Evolutionary conservation across 2,888 invertebrate species (phyloP), one percentile per base, ranked within the genome.

Genomic region (Callyntrura guangdongensis): DNA sequence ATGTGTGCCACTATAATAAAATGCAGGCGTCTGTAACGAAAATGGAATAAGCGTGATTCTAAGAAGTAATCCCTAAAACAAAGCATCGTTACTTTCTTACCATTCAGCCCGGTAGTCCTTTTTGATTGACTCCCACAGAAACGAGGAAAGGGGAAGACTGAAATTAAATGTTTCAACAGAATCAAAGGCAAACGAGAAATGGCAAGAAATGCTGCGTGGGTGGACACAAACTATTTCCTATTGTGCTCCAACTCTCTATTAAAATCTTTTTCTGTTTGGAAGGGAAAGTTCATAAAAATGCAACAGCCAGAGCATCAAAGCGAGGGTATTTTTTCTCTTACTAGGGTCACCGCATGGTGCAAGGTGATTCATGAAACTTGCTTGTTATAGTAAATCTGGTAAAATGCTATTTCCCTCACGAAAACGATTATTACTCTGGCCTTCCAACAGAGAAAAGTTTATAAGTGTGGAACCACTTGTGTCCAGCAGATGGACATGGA

Each of bases 361-460:
- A 77, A 77, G 64, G 86, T 49, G 86, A 86, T 79, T 79, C 86
- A 86, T 86, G 79, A 36, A 59, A 61, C 79, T 47, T 49, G 27
- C 86, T 36, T 79, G 77, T 87, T 87, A 81, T 69, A 87, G 82
- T 88, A 88, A 88, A 88, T 88, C 82, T 74, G 22, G 59, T 56
- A 61, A 82, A 88, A 88, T 72, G 88, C 82, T 72, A 74, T 82
- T 72, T 72, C 59, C 56, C 47, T 88, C 59, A 20, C 25, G 49
- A 47, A 72, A 88, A 88, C 72, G 82, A 83, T 88, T 88, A 88
- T 88, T 72, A 69, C 53, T 25, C 56, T 59, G 49, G 88, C 59
- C 59, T 49, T 72, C 45, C 36, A 22, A 61, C 53, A 27, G 72
- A 27, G 74, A 61, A 49, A 47, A 59, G 45, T n/a, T n/a, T n/a